phyloP scores from a whole-genome alignment of 1,140 invertebrate genomes.

The Brachionus paranguensis region DNA sequence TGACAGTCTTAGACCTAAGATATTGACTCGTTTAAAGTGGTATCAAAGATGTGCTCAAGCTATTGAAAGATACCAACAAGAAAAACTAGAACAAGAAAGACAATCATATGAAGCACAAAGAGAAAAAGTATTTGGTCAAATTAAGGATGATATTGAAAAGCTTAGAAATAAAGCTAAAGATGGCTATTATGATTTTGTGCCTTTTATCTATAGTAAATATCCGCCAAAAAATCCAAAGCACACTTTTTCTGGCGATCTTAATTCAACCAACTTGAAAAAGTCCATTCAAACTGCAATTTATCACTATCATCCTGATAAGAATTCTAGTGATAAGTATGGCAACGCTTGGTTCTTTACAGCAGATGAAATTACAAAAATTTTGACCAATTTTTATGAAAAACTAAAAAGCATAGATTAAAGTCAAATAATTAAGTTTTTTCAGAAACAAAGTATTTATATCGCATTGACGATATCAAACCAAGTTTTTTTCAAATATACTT shows the following conservation, averaged over 20 bases:
- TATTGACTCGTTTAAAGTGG: not conserved
- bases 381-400: not conserved
- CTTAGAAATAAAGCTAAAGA: not conserved
- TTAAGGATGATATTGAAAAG: not conserved
- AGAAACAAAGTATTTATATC: no score
- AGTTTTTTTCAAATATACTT: no score
- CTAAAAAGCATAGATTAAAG: not conserved
- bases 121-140: not conserved
- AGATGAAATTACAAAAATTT: slow-evolving; percentile 2
- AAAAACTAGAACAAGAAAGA: not conserved
- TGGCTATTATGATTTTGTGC: not conserved
- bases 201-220: not conserved
- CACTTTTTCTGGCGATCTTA: not conserved
- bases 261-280: not conserved
- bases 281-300: not conserved
- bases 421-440: no score
- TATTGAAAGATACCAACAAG: not conserved
- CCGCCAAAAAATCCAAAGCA: not conserved
- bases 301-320: slow-evolving; percentile 14
- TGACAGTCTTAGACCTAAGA: not conserved
- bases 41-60: not conserved
- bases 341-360: not conserved
- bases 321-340: not conserved
- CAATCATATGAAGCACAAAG: not conserved
- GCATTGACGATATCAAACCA: no score